These are phyloP conservation scores for Scaeva pyrastri DNA, from an alignment of 2,888 invertebrate genomes.

Conservation along the genomic window DNA sequence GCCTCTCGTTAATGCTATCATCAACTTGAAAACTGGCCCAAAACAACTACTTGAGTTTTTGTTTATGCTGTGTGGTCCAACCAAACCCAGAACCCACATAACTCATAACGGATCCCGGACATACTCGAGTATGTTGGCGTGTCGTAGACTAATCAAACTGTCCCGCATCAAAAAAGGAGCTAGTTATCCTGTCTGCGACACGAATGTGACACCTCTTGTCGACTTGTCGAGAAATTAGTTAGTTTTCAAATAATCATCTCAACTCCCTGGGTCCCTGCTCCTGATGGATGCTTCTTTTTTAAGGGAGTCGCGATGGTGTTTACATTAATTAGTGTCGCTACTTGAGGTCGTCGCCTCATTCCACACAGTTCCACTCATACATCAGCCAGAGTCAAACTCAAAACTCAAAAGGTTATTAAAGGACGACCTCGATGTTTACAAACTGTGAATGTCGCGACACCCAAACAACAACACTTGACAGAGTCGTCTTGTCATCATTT, in stretches of 20 bases:
- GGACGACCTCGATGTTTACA: constrained; percentile 64
- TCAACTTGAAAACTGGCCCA: constrained; percentile 6
- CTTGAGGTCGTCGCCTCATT: constrained; percentile 73
- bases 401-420: constrained; percentile 52
- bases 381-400: background rate
- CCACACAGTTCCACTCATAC: constrained; percentile 8
- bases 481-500: constrained; percentile 41
- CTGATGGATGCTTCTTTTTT: background rate
- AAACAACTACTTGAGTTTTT: constrained; percentile 54
- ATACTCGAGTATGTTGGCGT: constrained; percentile 54
- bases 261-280: constrained; percentile 20
- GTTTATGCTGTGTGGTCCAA: constrained; percentile 66
- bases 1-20: constrained; percentile 1
- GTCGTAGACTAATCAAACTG: constrained; percentile 60
- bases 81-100: constrained; percentile 17
- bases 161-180: constrained; percentile 8
- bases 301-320: constrained; percentile 62
- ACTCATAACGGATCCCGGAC: constrained; percentile 20
- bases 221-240: constrained; percentile 33
- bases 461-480: constrained; percentile 72
- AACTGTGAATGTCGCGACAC: constrained; percentile 74
- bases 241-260: constrained; percentile 61
- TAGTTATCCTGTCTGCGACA: constrained; percentile 39
- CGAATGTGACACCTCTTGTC: constrained; percentile 7
- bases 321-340: constrained; percentile 73